Base-by-base conservation (phyloP, 92 coral and sea anemone species). In the Meandrina meandrites region DNA sequence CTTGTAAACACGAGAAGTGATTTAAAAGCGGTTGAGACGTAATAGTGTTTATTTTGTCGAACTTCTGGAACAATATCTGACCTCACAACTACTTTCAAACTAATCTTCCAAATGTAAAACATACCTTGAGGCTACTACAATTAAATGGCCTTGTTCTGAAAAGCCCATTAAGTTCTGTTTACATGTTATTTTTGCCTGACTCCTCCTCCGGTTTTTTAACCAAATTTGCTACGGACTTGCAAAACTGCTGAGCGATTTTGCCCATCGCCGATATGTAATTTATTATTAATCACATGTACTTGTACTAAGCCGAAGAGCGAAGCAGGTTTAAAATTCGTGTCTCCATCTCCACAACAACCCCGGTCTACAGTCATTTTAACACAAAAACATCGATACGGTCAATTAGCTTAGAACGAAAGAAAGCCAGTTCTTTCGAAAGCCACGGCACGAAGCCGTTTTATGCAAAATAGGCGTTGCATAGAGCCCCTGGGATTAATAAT, bases 401-500 rank as follows among this genome's bases (percentile, higher is more conserved):
- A 82, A 48, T 66, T 66, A 8, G 34, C 2, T 66, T 27, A 66
- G 71, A 66, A 66, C 71, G 71, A 66, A 66, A 28, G 32, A 47
- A 51, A 10, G 30, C 78, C 68, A 8, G 68, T 60, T 70, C 82
- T 64, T 66, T 64, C 9, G 35, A 76, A 50, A 54, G 58, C 58
- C 24, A n/a, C n/a, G 22, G 12, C 62, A 47, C 42, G 76, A 78
- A 60, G 81, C 76, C n/a, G 21, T 57, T 5, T 75, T 66, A 75
- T 75, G 77, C 74, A 60, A 76, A 76, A 78, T 35, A 1, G 66
- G 82, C 51, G 51, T 64, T 75, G 48, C 40, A 67, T 16, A 30
- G 88, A 85, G 60, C 82, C 76, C 50, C 34, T 32, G 66, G 82
- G 66, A 62, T 85, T 76, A 85, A 85, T 85, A 60, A 85, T 85